Percentiles rank a stretch among this genome's conserved stretches.
Conservation (phyloP, 53 echinoderm and acorn worm species). For the Luidia sarsii region DNA sequence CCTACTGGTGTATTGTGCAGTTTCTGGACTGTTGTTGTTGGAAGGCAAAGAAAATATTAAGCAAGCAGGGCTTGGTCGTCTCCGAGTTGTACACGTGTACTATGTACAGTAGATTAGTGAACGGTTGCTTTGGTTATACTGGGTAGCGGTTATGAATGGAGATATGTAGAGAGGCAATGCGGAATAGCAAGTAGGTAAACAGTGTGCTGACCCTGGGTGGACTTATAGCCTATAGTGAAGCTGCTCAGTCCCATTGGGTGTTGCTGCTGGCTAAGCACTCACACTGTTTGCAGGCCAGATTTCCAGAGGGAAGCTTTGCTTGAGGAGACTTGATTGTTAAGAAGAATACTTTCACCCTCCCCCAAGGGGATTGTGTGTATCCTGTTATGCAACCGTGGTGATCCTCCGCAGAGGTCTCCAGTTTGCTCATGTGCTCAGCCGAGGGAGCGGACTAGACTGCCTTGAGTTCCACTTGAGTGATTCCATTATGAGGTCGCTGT, state of each 20-base stretch:
- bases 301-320: background rate
- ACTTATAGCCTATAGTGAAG: background rate
- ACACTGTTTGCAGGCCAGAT: conserved; percentile 13
- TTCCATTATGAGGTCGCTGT: conserved; percentile 47
- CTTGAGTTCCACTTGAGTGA: conserved; percentile 40
- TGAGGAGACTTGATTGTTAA: background rate
- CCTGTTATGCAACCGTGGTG: conserved; percentile 27
- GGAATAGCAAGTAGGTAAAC: background rate
- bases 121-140: too few species aligned
- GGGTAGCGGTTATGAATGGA: background rate
- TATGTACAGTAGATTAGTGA: too few species aligned
- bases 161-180: background rate
- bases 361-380: conserved; percentile 7
- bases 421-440: conserved; percentile 28
- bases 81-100: too few species aligned
- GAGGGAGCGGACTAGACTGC: background rate
- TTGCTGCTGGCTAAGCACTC: conserved; percentile 1
- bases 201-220: conserved; percentile 11
- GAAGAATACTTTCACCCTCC: conserved; percentile 19
- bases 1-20: background rate
- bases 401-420: background rate
- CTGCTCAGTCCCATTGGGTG: background rate
- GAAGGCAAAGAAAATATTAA: conserved; percentile 5
- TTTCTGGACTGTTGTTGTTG: conserved; percentile 9
- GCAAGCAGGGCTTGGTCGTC: too few species aligned